phyloP scores from a whole-genome alignment of 1,140 invertebrate species.

The Zaprionus gabonicus region DNA sequence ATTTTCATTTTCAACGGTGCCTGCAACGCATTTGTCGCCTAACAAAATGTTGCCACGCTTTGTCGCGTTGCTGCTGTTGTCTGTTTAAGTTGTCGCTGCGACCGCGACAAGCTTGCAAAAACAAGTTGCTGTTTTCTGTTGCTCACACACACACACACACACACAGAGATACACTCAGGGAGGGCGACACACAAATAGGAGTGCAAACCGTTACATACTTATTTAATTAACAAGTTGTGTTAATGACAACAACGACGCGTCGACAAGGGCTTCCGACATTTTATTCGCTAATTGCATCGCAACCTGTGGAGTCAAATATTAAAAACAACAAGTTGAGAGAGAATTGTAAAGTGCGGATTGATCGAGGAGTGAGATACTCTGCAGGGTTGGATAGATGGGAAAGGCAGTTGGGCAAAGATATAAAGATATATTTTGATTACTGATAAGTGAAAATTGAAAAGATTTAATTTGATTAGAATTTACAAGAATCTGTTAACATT shows the following conservation, averaged over 20 bases:
- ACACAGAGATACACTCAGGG: not conserved
- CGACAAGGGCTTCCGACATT: conserved; percentile 29
- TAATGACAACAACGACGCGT: conserved; percentile 39
- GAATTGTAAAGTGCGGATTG: too few relatives aligned
- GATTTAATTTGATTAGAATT: too few relatives aligned
- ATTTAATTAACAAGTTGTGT: conserved; percentile 75
- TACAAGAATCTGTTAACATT: too few relatives aligned
- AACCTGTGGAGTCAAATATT: conserved; percentile 65
- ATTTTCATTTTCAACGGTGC: conserved; percentile 43
- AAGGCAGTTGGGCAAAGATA: too few relatives aligned
- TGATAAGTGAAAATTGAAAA: too few relatives aligned
- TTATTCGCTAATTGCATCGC: conserved; percentile 70
- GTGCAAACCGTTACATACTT: conserved; percentile 44
- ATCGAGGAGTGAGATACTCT: too few relatives aligned
- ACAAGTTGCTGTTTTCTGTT: conserved; percentile 1
- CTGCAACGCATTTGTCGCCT: conserved; percentile 43
- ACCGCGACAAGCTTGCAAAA: conserved; percentile 5
- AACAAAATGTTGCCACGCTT: conserved; percentile 28
- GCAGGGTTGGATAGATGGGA: too few relatives aligned
- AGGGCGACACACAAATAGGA: conserved; percentile 10
- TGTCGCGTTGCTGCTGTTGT: not conserved
- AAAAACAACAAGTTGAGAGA: conserved; percentile 26
- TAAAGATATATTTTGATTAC: too few relatives aligned
- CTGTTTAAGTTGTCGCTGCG: conserved; percentile 12
- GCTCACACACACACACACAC: not conserved